Conservation (phyloP, 2,797 vertebrate genomes). For the Pristis pectinata region DNA sequence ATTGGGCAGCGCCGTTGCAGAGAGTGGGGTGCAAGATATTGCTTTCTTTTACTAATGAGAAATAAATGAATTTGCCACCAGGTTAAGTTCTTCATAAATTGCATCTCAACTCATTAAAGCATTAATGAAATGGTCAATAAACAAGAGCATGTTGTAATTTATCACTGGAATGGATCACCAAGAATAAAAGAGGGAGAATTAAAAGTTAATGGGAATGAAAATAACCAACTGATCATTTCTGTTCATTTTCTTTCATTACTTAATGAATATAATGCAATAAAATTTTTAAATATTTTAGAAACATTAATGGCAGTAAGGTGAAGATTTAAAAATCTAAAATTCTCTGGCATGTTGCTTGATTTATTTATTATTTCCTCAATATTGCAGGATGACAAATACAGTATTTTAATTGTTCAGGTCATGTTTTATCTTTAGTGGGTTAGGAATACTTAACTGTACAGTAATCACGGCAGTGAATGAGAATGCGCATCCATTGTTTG, state of each 20-base stretch:
- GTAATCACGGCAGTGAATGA: too few species aligned
- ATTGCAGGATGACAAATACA: neutral
- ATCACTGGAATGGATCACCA: neutral
- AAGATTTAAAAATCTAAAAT: neutral
- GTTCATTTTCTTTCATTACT: neutral
- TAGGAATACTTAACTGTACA: neutral
- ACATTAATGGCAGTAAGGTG: neutral
- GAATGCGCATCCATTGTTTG: neutral
- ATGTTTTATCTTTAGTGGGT: neutral
- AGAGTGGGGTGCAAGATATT: slow-evolving; percentile 19
- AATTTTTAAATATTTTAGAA: neutral
- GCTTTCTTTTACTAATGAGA: slow-evolving; percentile 18
- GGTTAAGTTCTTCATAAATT: slow-evolving; percentile 33
- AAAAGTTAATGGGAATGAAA: slow-evolving; percentile 24
- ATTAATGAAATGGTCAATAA: slow-evolving; percentile 35
- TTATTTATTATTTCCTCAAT: neutral
- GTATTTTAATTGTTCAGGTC: neutral
- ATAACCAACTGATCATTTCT: neutral
- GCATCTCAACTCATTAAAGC: slow-evolving; percentile 28
- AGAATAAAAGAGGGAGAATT: neutral
- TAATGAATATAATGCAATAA: neutral
- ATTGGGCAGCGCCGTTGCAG: neutral
- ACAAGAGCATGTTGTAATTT: slow-evolving; percentile 8
- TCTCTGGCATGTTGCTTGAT: too few species aligned
- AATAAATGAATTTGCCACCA: slow-evolving; percentile 31